Conservation (phyloP, 2,113 vertebrate genomes). For the Lethenteron camtschaticum region DNA sequence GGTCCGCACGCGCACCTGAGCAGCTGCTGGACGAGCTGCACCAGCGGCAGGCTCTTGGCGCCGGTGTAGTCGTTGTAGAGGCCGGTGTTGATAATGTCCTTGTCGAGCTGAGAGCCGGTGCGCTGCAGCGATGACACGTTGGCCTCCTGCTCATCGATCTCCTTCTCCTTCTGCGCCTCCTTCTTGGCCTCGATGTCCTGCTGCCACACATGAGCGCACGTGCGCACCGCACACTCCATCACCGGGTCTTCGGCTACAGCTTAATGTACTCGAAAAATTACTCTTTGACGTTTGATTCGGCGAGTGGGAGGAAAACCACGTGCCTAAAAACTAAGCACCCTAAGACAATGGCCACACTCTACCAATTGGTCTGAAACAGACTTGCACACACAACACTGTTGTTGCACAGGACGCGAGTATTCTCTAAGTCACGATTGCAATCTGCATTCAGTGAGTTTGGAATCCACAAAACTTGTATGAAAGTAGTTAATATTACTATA, state of each 20-base stretch:
- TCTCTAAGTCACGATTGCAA: too few relatives aligned
- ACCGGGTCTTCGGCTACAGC: too few relatives aligned
- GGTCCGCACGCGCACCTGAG: slow-evolving; percentile 33
- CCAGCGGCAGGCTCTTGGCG: slow-evolving; percentile 73
- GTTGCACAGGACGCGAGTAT: background rate
- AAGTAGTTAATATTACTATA: too few relatives aligned
- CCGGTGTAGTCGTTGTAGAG: slow-evolving; percentile 70
- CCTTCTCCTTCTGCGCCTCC: slow-evolving; percentile 95
- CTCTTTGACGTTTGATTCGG: too few relatives aligned
- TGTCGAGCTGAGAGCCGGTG: slow-evolving; percentile 65
- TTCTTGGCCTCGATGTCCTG: slow-evolving; percentile 96
- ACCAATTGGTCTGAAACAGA: background rate
- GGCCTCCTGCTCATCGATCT: slow-evolving; percentile 92
- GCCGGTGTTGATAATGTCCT: slow-evolving; percentile 89
- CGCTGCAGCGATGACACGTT: slow-evolving; percentile 68
- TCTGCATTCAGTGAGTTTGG: too few relatives aligned
- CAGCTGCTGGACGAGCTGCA: slow-evolving; percentile 84
- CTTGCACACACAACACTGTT: background rate
- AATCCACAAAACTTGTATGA: too few relatives aligned
- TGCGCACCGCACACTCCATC: too few relatives aligned
- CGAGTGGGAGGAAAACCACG: too few relatives aligned
- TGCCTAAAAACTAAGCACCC: too few relatives aligned
- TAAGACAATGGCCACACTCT: background rate
- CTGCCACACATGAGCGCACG: slow-evolving; percentile 9
- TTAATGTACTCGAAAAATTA: too few relatives aligned